Conservation (phyloP, 2,888 invertebrate species). For the Orthonevra nobilis region DNA sequence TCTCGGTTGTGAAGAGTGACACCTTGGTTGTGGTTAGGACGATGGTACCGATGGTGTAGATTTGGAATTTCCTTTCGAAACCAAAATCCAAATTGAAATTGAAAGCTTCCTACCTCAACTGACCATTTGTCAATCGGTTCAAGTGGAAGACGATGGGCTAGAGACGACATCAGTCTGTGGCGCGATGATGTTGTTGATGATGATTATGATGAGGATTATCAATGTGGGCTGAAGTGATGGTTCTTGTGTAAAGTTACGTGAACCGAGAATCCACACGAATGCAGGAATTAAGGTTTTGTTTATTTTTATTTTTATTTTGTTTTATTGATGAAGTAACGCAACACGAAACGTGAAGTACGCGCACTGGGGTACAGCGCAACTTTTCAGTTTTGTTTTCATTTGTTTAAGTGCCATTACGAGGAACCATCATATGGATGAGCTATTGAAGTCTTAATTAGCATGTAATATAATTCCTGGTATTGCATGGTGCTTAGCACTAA, state of each 20-base stretch:
- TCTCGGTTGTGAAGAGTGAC: neutral
- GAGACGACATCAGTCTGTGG: no score
- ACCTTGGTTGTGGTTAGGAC: neutral
- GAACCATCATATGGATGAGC: conserved; percentile 5
- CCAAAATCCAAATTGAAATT: neutral
- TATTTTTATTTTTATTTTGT: neutral
- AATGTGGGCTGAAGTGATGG: conserved; percentile 3
- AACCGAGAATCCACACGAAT: conserved; percentile 14
- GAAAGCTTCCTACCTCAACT: conserved; percentile 4
- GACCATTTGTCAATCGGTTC: conserved; percentile 11
- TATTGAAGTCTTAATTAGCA: conserved; percentile 43
- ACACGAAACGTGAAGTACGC: conserved; percentile 9
- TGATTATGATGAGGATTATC: neutral
- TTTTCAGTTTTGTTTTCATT: conserved; percentile 3
- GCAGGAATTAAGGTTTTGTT: conserved; percentile 1
- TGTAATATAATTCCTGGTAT: conserved; percentile 25
- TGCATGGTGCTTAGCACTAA: conserved; percentile 24
- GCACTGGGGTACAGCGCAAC: conserved; percentile 16
- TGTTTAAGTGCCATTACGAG: conserved; percentile 8
- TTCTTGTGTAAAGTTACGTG: conserved; percentile 29
- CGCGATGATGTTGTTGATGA: neutral
- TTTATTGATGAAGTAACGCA: neutral
- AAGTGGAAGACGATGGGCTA: neutral
- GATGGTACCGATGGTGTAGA: no score
- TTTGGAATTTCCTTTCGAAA: no score